Base-by-base conservation (phyloP, 2,888 invertebrate genomes). In the Tetramorium bicarinatum region DNA sequence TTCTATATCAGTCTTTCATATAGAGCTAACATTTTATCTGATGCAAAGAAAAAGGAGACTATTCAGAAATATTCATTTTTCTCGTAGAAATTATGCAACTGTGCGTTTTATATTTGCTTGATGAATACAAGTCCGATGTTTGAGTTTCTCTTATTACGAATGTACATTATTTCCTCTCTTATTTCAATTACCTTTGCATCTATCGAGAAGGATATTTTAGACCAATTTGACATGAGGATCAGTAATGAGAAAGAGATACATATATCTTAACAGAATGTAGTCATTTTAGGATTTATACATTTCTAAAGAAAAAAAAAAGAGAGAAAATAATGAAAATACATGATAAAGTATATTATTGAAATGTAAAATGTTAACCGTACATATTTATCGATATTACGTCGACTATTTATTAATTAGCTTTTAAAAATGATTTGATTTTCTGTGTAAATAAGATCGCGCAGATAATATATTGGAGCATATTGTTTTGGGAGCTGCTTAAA, bases 221-320 rank as follows among this genome's bases (percentile, higher is more conserved):
- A 52, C n/a, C 2, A 38, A 52, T 38, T 52, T 52, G 9, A 41
- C 7, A 8, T 9, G 25, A 38, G 13, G 8, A 76, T 52, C 18
- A 34, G 15, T 75, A 52, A 49, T 6, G 29, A 67, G 6, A 6
- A 21, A 59, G 21, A 62, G 2, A 15, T 25, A 44, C 11, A 56
- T 59, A 18, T 69, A 29, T 44, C 44, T 59, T 59, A 59, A 34
- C 18, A 13, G 6, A 29, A 71, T 25, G 3, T 56, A 69, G 29
- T 79, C 77, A 83, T 66, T 88, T 87, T 81, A 83, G 62, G 52
- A 79, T 85, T 80, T 87, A 80, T 87, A 76, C 21, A 49, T 88
- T 87, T 85, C 59, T 69, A 69, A 49, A 56, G 41, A 54, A 56
- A 52, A 69, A 47, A 52, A 80, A 59, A 34, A 61, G 34, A 29